Evolutionary conservation across 2,113 vertebrate species (phyloP).

Genomic region (Capra hircus): DNA sequence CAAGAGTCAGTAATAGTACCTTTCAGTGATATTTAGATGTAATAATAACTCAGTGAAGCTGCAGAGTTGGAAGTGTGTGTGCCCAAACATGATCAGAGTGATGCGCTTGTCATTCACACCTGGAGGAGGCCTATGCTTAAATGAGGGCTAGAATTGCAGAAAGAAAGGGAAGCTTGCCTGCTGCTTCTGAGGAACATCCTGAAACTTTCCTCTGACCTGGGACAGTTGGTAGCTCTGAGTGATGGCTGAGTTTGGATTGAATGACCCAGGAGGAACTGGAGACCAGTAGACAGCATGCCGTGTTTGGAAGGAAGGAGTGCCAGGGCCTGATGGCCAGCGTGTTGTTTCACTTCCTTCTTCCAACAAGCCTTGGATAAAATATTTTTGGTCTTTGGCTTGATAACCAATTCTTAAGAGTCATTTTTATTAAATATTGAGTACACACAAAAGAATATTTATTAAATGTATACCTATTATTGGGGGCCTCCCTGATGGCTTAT

Average conservation of each 20-base stretch:
- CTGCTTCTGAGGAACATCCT: neutral
- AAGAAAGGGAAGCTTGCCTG: neutral
- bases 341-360: neutral
- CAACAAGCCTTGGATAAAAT: neutral
- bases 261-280: neutral
- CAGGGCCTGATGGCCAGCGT: neutral
- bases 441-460: neutral
- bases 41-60: neutral
- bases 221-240: neutral
- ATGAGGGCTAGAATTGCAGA: neutral
- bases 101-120: neutral
- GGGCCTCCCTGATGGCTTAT: neutral
- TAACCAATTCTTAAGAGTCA: neutral
- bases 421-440: neutral
- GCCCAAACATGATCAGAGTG: accelerated
- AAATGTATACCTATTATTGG: neutral
- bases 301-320: neutral
- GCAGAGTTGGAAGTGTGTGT: neutral
- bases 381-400: neutral
- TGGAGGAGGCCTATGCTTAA: neutral
- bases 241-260: neutral
- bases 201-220: neutral
- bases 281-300: neutral
- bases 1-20: neutral
- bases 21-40: neutral